Base-by-base conservation (phyloP, 2,113 vertebrate species). In the Brachyhypopomus occidentalis region DNA sequence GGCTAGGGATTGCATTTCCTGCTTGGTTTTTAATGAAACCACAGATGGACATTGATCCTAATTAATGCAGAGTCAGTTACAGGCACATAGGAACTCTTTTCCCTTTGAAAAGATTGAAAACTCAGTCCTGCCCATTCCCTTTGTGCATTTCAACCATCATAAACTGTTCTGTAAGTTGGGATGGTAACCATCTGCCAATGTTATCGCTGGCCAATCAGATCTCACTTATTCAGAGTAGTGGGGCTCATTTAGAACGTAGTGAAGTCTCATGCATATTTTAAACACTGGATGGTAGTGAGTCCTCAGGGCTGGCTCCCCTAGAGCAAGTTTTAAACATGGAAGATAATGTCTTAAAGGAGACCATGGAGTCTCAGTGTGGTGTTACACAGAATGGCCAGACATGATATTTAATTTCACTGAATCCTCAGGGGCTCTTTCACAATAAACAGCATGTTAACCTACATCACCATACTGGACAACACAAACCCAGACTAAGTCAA, bases 11-110 rank as follows among this genome's bases (percentile, higher is more conserved):
- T 72, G 11, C 67, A 64, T 83, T 77, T 69, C 70, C 77, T 77
- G 78, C 83, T 77, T 83, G 80, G 71, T 56, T 76, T 80, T 83
- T 83, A 80, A 80, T 85, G 75, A 83, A 83, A 79, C 81, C 81
- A 74, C 76, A 73, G 59, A 79, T 14, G 70, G 77, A 67, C 73
- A 83, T 56, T 22, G 48, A 83, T 83, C 60, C 38, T 62, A 83
- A 83, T 83, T 66, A 77, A 83, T 11, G 19, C 70, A 75, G 72
- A 22, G 72, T 77, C 45, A 55, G 58, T 83, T 72, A 79, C 77
- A 52, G 66, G 72, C 52, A 72, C 55, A 72, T 16, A 64, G 38
- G 60, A 73, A 38, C 48, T 41, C 45, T 22, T 59, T 72, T 72
- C 59, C 11, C 36, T 59, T 4, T 55, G 67, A 66, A 58, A 22